Evolutionary conservation across 2,888 invertebrate genomes (phyloP).

Genomic region (Dicycla oo): DNA sequence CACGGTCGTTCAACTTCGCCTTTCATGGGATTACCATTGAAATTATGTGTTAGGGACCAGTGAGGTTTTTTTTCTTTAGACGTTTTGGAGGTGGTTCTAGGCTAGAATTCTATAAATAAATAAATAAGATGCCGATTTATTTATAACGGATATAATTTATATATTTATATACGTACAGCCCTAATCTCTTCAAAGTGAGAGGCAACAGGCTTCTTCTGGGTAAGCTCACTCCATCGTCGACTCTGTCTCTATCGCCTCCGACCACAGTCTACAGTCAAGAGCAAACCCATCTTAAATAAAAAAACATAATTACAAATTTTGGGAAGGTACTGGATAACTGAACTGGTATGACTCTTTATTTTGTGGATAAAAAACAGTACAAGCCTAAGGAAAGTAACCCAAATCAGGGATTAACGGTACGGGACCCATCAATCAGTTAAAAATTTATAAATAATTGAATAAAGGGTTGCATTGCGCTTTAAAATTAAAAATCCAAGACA

Average conservation of each 20-base stretch:
- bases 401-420: not conserved
- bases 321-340: not conserved
- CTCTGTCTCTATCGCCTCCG: no score
- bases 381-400: not conserved
- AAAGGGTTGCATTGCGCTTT: conserved; percentile 30
- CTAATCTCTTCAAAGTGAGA: no score
- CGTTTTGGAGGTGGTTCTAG: no score
- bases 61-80: conserved; percentile 11
- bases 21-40: conserved; percentile 69
- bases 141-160: no score
- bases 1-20: conserved; percentile 83
- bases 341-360: not conserved
- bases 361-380: no score
- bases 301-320: no score
- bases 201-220: no score
- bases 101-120: no score
- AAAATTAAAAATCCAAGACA: conserved; percentile 31
- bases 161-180: no score
- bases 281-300: no score
- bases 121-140: not conserved
- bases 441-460: not conserved
- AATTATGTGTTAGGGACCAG: conserved; percentile 53
- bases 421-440: conserved; percentile 27
- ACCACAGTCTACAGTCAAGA: no score
- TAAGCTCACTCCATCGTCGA: no score